A percentile compares a stretch with the other conserved stretches of the same genome.
Conservation (phyloP, 2,113 vertebrate species). For the Pycnonotus jocosus region DNA sequence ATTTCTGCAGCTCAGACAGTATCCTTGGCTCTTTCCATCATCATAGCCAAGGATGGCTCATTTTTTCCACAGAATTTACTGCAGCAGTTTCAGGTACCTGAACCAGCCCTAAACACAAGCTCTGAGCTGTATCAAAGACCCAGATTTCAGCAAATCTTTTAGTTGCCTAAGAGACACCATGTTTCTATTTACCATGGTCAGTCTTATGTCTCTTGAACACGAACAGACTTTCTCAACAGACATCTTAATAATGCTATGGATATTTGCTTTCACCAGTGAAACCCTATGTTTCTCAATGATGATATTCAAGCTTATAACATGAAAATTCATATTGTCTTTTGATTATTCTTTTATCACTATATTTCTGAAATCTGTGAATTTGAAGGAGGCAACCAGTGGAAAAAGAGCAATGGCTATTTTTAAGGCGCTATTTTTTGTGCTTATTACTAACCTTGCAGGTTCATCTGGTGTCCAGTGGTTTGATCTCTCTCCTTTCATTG, state of each 20-base stretch:
- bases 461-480: neutral
- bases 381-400: neutral
- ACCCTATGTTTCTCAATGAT: neutral
- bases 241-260: neutral
- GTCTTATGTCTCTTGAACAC: neutral
- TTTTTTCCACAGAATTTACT: neutral
- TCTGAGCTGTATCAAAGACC: neutral
- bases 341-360: neutral
- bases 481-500: neutral
- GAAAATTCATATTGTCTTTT: neutral
- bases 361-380: neutral
- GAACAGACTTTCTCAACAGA: neutral
- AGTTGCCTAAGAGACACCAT: neutral
- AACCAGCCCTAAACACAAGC: neutral
- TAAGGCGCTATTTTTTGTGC: neutral
- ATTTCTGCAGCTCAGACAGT: neutral
- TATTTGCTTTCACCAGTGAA: neutral
- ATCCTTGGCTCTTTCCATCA: neutral
- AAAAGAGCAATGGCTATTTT: neutral
- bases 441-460: neutral
- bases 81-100: neutral
- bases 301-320: fast-evolving
- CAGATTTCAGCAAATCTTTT: neutral
- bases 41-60: neutral
- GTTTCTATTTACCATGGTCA: neutral